Percentiles rank a stretch among this genome's conserved stretches.
phyloP scores from a whole-genome alignment of 2,797 vertebrate species.

The Discoglossus pictus region DNA sequence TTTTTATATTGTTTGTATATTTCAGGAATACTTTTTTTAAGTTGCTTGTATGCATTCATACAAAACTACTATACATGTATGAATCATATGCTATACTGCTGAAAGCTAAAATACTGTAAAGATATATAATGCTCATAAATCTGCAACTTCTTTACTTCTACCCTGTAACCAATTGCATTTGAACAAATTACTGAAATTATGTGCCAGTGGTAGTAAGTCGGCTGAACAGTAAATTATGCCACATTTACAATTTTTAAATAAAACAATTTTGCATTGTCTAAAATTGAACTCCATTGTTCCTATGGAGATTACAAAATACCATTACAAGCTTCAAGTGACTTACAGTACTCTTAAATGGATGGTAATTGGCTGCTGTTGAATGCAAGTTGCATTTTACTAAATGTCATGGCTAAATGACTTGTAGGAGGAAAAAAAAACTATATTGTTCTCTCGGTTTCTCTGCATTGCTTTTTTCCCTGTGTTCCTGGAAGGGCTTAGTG shows the following conservation, averaged over 20 bases:
- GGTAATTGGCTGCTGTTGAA: slow-evolving; percentile 58
- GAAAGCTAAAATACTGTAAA: slow-evolving; percentile 12
- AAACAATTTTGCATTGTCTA: slow-evolving; percentile 3
- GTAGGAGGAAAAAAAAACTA: slow-evolving; percentile 43
- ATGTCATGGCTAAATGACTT: slow-evolving; percentile 56
- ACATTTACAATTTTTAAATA: slow-evolving; percentile 23
- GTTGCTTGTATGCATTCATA: neutral
- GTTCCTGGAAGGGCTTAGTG: slow-evolving; percentile 44
- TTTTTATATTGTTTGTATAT: too few relatives aligned
- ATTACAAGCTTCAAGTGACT: slow-evolving; percentile 60
- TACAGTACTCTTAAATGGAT: slow-evolving; percentile 58
- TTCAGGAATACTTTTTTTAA: too few relatives aligned
- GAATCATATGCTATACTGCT: slow-evolving; percentile 12
- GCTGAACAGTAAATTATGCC: slow-evolving; percentile 9
- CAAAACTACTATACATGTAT: slow-evolving; percentile 7
- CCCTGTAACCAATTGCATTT: slow-evolving; percentile 23
- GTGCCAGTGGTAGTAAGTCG: neutral
- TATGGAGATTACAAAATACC: slow-evolving; percentile 58
- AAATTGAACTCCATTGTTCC: slow-evolving; percentile 26
- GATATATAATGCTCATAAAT: slow-evolving; percentile 10
- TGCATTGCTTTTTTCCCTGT: slow-evolving; percentile 46
- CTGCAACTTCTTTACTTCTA: slow-evolving; percentile 14
- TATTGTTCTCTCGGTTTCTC: slow-evolving; percentile 45
- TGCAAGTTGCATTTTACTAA: slow-evolving; percentile 60
- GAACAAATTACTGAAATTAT: slow-evolving; percentile 29